phyloP scores from a whole-genome alignment of 2,797 vertebrate genomes.

The Diplodus puntazzo region DNA sequence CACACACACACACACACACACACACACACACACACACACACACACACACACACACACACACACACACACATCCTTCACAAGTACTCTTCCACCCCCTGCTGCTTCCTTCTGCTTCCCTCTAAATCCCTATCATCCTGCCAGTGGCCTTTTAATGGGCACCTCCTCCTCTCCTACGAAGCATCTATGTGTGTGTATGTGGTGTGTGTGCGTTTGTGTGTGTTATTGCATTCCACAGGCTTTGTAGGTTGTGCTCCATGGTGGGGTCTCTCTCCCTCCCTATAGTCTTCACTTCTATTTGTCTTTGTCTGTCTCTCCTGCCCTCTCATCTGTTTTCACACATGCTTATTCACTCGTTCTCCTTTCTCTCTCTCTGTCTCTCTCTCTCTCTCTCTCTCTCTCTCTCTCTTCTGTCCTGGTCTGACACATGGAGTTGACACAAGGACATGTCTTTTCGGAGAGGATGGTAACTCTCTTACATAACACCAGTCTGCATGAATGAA shows the following conservation, averaged over 20 bases:
- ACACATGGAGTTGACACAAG: slow-evolving; percentile 60
- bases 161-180: background rate
- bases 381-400: background rate
- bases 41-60: too few species aligned
- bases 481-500: slow-evolving; percentile 70
- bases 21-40: too few species aligned
- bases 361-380: background rate
- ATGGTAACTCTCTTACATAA: slow-evolving; percentile 73
- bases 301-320: slow-evolving; percentile 12
- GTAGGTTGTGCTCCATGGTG: slow-evolving; percentile 1
- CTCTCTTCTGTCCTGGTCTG: slow-evolving; percentile 33
- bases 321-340: slow-evolving; percentile 12
- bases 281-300: slow-evolving; percentile 8
- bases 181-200: slow-evolving; percentile 14
- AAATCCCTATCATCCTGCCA: slow-evolving; percentile 16
- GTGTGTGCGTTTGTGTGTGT: slow-evolving; percentile 1
- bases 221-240: slow-evolving; percentile 37
- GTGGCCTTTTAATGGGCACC: slow-evolving; percentile 11
- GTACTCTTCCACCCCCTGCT: background rate
- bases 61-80: background rate
- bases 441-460: slow-evolving; percentile 58
- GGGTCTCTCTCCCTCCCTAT: background rate
- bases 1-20: too few species aligned
- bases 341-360: too few species aligned
- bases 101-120: background rate